Percentiles rank a stretch among this genome's conserved stretches.
Conservation (phyloP, 2,797 vertebrate genomes). For the Chiloscyllium punctatum region DNA sequence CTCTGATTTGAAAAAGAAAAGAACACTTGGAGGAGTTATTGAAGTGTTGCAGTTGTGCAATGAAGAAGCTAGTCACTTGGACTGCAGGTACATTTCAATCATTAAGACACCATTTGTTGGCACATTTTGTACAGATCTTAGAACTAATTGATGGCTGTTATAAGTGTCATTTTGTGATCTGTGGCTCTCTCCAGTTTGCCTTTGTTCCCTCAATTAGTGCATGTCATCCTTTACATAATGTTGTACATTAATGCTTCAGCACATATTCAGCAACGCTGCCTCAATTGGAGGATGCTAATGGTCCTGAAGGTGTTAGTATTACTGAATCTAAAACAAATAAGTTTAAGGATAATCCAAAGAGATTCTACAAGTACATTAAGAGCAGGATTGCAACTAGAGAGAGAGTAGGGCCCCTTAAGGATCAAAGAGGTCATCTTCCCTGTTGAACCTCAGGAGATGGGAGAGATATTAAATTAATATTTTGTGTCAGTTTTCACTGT, state of each 20-base stretch:
- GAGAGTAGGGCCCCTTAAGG: too few species aligned
- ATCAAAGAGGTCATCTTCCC: too few species aligned
- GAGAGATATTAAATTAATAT: too few species aligned
- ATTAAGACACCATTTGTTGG: background rate
- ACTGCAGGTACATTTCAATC: conserved; percentile 50
- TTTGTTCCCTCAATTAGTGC: background rate
- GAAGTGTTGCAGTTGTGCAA: conserved; percentile 60
- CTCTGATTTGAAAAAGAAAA: conserved; percentile 49
- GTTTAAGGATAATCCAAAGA: too few species aligned
- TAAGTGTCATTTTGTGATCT: background rate
- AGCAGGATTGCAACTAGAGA: too few species aligned
- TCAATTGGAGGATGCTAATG: background rate
- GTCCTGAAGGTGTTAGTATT: background rate
- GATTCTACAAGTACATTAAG: too few species aligned
- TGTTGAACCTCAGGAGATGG: too few species aligned
- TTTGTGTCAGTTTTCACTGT: too few species aligned
- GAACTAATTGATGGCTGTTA: background rate
- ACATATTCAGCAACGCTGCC: background rate
- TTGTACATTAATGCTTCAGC: background rate
- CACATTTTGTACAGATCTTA: background rate
- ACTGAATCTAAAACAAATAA: background rate
- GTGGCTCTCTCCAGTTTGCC: background rate
- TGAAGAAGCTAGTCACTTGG: conserved; percentile 49
- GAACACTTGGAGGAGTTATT: conserved; percentile 54
- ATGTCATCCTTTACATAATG: background rate